phyloP scores from a whole-genome alignment of 2,113 vertebrate genomes.

The Rattus rattus region DNA sequence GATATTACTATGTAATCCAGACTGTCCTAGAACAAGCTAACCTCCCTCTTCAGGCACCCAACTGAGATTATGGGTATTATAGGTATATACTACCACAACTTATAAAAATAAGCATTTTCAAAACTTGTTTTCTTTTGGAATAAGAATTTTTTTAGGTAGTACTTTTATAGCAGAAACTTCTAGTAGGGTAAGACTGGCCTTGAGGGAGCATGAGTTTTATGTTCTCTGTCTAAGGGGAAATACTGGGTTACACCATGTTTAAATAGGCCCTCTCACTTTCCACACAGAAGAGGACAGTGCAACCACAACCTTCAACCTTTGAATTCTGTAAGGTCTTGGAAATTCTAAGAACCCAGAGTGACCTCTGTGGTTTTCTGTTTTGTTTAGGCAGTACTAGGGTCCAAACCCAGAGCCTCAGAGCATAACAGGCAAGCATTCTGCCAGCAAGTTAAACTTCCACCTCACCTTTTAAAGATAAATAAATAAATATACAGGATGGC shows the following conservation, averaged over 20 bases:
- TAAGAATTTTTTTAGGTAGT: neutral
- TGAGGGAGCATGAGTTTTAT: neutral
- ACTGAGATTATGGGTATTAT: neutral
- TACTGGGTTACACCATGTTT: neutral
- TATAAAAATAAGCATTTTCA: constrained; percentile 9
- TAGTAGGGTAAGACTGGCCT: neutral
- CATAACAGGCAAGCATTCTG: neutral
- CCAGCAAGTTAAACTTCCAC: neutral
- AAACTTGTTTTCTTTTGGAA: neutral
- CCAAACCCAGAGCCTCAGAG: neutral
- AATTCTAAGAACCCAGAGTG: neutral
- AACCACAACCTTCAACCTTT: neutral
- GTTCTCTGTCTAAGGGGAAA: neutral
- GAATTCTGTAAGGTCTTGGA: constrained; percentile 5
- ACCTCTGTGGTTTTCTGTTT: neutral
- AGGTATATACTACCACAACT: neutral
- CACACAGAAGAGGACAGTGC: neutral
- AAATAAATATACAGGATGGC: neutral
- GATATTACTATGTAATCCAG: neutral
- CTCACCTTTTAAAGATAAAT: neutral
- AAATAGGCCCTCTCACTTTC: constrained; percentile 5
- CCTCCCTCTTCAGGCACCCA: neutral
- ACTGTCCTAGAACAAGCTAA: neutral
- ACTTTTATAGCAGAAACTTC: constrained; percentile 15
- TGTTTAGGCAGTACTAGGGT: neutral